Evolutionary conservation across 1,140 invertebrate genomes (phyloP), one percentile per base, ranked within the genome.

Genomic region (Hypsibius dujardini): DNA sequence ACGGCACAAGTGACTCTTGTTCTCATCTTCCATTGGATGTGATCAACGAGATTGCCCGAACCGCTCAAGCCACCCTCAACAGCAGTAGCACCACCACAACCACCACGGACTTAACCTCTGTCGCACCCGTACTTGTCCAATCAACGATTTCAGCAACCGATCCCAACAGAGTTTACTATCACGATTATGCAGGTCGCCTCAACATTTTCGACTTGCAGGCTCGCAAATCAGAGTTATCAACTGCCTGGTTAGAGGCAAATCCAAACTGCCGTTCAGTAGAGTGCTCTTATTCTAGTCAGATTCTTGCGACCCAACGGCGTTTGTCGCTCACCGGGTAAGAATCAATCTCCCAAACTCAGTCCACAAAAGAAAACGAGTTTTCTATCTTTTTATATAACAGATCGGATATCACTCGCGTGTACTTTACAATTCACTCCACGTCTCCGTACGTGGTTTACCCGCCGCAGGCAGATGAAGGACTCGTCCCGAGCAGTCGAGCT

Each of bases 371-470:
- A n/a, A n/a, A n/a, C n/a, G n/a, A n/a, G n/a, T n/a, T n/a, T n/a
- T n/a, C n/a, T n/a, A n/a, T n/a, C n/a, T n/a, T n/a, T n/a, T n/a
- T n/a, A n/a, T 42, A 14, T 67, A 14, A 67, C 42, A 67, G 62
- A 42, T 7, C 62, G 7, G 42, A 67, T 3, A 42, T 67, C 3
- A 67, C 62, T 14, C 62, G 62, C 42, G 7, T 67, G 62, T 67
- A 67, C 62, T 67, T 14, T 42, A 67, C 42, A 12, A 42, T 67
- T 3, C 7, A 42, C 3, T 7, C 62, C 7, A 7, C 12, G 42
- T 67, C 62, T 3, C 62, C 62, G 3, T 67, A 67, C 62, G 62
- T 67, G 12, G 7, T 14, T 42, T 67, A 14, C 45, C 62, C 62
- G 7, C 3, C 62, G 7, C 7, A 67, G 62, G 62, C 7, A 14